These are phyloP conservation scores for Drosophila insularis DNA, from an alignment of 1,140 invertebrate genomes.

Conservation along the genomic window DNA sequence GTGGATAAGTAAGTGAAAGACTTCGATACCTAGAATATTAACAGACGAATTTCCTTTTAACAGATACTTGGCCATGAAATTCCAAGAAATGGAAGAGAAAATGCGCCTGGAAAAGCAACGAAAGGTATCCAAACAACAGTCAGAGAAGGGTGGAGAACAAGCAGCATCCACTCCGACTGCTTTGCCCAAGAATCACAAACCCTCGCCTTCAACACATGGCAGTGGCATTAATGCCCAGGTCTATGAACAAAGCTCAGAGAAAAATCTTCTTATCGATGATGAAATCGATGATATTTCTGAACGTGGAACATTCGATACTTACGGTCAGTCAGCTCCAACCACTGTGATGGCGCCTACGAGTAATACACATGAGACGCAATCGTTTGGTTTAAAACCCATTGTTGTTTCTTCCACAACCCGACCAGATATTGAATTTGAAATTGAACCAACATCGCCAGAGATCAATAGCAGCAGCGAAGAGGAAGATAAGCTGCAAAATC, in stretches of 20 bases:
- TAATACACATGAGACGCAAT: conserved; percentile 31
- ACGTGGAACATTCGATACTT: conserved; percentile 64
- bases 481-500: conserved; percentile 56
- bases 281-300: conserved; percentile 77
- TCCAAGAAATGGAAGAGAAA: conserved; percentile 92
- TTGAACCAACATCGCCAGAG: conserved; percentile 32
- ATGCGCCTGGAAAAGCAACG: conserved; percentile 83
- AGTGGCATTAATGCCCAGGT: conserved; percentile 73
- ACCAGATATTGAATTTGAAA: conserved; percentile 47
- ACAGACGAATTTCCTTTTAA: conserved; percentile 2
- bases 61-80: conserved; percentile 91
- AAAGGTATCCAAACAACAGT: conserved; percentile 59
- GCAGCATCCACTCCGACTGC: conserved; percentile 34
- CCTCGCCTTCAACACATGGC: conserved; percentile 56
- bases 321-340: conserved; percentile 53
- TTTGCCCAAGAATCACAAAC: conserved; percentile 58
- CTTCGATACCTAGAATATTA: not conserved
- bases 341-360: conserved; percentile 53
- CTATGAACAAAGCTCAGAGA: conserved; percentile 76
- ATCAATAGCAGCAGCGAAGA: conserved; percentile 34
- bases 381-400: conserved; percentile 63
- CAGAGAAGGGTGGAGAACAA: conserved; percentile 44
- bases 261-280: conserved; percentile 76
- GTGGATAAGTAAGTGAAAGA: conserved; percentile 87
- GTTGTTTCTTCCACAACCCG: conserved; percentile 63